A percentile compares a stretch with the other conserved stretches of the same genome.
Conservation (phyloP, 1,140 invertebrate genomes). For the Hermetia illucens region DNA sequence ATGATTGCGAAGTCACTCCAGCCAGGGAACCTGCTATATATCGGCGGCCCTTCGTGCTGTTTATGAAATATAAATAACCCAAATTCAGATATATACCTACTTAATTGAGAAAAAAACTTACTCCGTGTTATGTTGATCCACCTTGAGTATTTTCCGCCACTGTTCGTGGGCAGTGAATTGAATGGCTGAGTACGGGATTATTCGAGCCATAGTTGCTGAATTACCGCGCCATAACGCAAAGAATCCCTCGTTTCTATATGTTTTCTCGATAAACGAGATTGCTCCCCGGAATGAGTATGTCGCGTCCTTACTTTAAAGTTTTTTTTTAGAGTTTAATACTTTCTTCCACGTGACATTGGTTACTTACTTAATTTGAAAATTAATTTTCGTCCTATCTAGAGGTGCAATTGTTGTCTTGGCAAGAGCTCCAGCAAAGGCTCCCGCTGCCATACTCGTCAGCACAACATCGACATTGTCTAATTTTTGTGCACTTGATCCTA, state of each 20-base stretch:
- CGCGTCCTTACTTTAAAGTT: slow-evolving; percentile 37
- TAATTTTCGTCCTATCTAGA: slow-evolving; percentile 93
- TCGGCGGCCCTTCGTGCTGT: slow-evolving; percentile 31
- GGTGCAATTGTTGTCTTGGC: slow-evolving; percentile 96
- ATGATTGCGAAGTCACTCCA: slow-evolving; percentile 79
- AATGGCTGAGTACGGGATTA: slow-evolving; percentile 92
- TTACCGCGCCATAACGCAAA: slow-evolving; percentile 89
- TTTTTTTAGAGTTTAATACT: slow-evolving; percentile 3
- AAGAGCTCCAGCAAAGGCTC: slow-evolving; percentile 80
- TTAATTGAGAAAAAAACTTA: slow-evolving; percentile 24
- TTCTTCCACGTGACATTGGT: too few relatives aligned
- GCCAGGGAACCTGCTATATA: slow-evolving; percentile 88
- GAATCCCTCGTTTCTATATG: slow-evolving; percentile 60
- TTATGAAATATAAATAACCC: neutral
- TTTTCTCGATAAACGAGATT: slow-evolving; percentile 56
- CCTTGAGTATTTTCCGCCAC: slow-evolving; percentile 69
- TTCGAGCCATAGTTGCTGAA: slow-evolving; percentile 92
- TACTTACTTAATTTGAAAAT: slow-evolving; percentile 75
- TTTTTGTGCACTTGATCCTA: too few relatives aligned
- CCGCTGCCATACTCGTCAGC: slow-evolving; percentile 57
- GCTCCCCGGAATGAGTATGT: slow-evolving; percentile 70
- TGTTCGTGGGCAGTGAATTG: slow-evolving; percentile 97
- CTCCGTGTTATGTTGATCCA: slow-evolving; percentile 44
- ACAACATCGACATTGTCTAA: slow-evolving; percentile 29
- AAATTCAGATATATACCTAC: too few relatives aligned